phyloP scores from a whole-genome alignment of 2,113 vertebrate genomes.

The Bothrops jararaca region DNA sequence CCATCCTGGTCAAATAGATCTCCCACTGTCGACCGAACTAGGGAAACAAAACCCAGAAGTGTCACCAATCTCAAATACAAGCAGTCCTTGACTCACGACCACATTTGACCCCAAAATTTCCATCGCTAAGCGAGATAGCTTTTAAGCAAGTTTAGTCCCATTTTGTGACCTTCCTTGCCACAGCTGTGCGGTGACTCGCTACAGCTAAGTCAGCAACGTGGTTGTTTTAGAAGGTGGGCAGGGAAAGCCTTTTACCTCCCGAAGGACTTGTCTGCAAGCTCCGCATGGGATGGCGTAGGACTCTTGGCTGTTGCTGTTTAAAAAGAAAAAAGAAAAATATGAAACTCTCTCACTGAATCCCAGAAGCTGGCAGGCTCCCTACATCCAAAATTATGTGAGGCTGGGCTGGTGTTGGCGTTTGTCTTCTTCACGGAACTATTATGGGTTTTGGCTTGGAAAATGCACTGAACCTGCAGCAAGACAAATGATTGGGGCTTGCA shows the following conservation, averaged over 20 bases:
- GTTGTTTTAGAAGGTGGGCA: too few relatives aligned
- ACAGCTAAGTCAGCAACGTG: not conserved
- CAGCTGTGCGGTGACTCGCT: too few relatives aligned
- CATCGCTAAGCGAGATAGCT: not conserved
- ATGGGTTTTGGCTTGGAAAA: not conserved
- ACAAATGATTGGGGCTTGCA: not conserved
- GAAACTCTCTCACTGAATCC: not conserved
- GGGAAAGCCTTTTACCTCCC: slow-evolving; percentile 77
- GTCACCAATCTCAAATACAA: not conserved
- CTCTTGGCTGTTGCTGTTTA: slow-evolving; percentile 77
- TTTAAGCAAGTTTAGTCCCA: not conserved
- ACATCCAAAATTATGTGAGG: not conserved
- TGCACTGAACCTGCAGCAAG: not conserved
- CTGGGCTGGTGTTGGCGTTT: not conserved
- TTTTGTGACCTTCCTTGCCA: not conserved
- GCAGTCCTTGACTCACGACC: not conserved
- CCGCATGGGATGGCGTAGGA: slow-evolving; percentile 86
- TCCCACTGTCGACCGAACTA: slow-evolving; percentile 86
- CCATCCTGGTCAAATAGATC: slow-evolving; percentile 79
- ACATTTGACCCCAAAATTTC: not conserved
- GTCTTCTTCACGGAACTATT: not conserved
- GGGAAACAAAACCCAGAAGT: slow-evolving; percentile 10
- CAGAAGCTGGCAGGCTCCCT: rapidly evolving
- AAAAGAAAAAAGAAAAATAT: slow-evolving; percentile 46
- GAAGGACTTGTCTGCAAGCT: slow-evolving; percentile 91